Conservation (phyloP, 2,113 vertebrate species). For the Etheostoma cragini region DNA sequence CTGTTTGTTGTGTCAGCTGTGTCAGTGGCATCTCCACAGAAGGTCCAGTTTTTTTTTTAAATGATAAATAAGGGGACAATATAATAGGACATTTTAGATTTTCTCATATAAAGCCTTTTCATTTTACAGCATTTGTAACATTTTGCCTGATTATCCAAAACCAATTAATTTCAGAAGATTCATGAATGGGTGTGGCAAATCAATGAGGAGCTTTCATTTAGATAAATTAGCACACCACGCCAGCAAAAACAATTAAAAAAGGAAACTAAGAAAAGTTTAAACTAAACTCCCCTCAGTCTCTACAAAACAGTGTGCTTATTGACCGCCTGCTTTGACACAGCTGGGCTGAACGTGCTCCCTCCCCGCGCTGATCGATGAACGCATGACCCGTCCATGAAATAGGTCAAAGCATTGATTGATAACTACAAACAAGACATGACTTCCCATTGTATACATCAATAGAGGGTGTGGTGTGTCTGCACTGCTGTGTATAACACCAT, state of each 20-base stretch:
- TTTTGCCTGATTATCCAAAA: background rate
- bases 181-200: background rate
- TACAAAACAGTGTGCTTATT: conserved; percentile 35
- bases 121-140: background rate
- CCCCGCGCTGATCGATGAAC: conserved; percentile 36
- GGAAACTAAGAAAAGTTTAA: background rate
- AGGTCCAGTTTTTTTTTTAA: background rate
- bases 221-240: background rate
- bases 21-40: background rate
- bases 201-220: too few relatives aligned
- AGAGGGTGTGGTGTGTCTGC: conserved; percentile 21
- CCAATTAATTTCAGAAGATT: background rate
- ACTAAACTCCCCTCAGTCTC: background rate
- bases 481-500: background rate
- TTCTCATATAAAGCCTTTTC: background rate
- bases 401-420: conserved; percentile 57
- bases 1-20: background rate
- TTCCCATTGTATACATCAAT: conserved; percentile 29
- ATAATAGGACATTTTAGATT: background rate
- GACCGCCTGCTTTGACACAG: conserved; percentile 28
- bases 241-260: background rate
- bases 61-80: background rate
- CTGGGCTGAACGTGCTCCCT: conserved; percentile 6
- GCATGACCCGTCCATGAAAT: conserved; percentile 55
- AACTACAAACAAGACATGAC: conserved; percentile 52